These are phyloP conservation scores for Cyprinodon variegatus DNA, from an alignment of 2,113 vertebrate species.

Conservation along the genomic window DNA sequence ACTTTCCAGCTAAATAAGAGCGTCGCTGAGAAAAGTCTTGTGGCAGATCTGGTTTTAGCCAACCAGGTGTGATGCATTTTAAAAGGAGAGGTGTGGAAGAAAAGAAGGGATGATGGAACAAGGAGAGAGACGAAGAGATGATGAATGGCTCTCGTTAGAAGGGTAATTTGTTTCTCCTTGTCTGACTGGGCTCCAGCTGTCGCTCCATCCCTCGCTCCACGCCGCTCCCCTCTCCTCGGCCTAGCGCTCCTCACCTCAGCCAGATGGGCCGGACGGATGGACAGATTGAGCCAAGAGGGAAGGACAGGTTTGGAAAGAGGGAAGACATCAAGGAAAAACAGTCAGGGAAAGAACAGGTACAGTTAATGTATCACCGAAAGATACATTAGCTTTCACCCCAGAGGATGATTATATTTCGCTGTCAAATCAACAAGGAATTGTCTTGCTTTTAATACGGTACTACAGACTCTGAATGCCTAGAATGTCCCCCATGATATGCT, in stretches of 20 bases:
- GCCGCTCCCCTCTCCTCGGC: conserved; percentile 68
- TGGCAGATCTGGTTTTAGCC: background rate
- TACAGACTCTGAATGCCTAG: conserved; percentile 18
- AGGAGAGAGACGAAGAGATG: conserved; percentile 76
- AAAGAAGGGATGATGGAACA: conserved; percentile 44
- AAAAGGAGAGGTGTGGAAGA: conserved; percentile 52
- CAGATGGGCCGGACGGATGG: conserved; percentile 80
- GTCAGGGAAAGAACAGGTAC: conserved; percentile 24
- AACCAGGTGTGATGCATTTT: conserved; percentile 60
- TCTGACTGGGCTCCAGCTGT: conserved; percentile 86
- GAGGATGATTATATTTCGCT: conserved; percentile 15
- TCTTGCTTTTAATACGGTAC: conserved; percentile 33
- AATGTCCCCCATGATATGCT: conserved; percentile 41
- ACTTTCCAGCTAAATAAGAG: conserved; percentile 23
- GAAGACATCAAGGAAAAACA: conserved; percentile 20
- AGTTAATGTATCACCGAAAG: conserved; percentile 10
- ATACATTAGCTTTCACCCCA: conserved; percentile 5
- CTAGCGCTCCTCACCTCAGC: conserved; percentile 73
- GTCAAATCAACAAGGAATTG: conserved; percentile 38
- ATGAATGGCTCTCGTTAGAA: conserved; percentile 85
- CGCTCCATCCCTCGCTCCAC: conserved; percentile 77
- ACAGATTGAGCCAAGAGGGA: conserved; percentile 41
- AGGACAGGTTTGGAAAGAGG: conserved; percentile 40
- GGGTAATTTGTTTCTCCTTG: conserved; percentile 86
- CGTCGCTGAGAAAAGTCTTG: conserved; percentile 24